Evolutionary conservation across 2,888 invertebrate genomes (phyloP), one percentile per base, ranked within the genome.

Genomic region (Podotricha telesiphe): DNA sequence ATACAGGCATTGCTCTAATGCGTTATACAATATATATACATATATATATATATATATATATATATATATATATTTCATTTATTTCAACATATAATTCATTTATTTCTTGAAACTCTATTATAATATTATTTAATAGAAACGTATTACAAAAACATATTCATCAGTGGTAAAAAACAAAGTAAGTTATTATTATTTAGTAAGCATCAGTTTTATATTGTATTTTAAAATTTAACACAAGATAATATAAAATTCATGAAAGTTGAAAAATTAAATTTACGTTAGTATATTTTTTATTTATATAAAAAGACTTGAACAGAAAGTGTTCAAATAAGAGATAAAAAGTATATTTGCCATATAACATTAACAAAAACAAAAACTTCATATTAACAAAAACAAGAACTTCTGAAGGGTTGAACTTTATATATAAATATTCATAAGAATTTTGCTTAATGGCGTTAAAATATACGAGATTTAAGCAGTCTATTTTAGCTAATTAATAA

Each of bases 401-500:
- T 51, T 51, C 28, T 51, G 7, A 15, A 51, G 15, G 6, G 17
- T 47, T 1, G 28, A 53, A 53, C 28, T 53, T 8, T 51, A 51
- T 7, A 0, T 34, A 53, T 53, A 28, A 53, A 53, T 53, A 28
- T 53, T 28, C 53, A 53, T 28, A 8, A 0, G 28, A 53, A 34
- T 53, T 53, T 53, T 28, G 28, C 28, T n/a, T n/a, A 20, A n/a
- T 28, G 28, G 28, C 10, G 28, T 7, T 53, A n/a, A 53, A 28
- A 53, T 53, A 53, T 51, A 28, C 10, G n/a, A 53, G 28, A 28
- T 22, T 51, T 15, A 51, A 51, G 22, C 51, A 22, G 28, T 15
- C 28, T 28, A 1, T 28, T n/a, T 53, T 6, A 6, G 15, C 28
- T 53, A 53, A 28, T 53, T 53, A 53, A n/a, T 53, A n/a, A 28